phyloP scores from a whole-genome alignment of 2,888 invertebrate species.

The Hydraecia micacea region DNA sequence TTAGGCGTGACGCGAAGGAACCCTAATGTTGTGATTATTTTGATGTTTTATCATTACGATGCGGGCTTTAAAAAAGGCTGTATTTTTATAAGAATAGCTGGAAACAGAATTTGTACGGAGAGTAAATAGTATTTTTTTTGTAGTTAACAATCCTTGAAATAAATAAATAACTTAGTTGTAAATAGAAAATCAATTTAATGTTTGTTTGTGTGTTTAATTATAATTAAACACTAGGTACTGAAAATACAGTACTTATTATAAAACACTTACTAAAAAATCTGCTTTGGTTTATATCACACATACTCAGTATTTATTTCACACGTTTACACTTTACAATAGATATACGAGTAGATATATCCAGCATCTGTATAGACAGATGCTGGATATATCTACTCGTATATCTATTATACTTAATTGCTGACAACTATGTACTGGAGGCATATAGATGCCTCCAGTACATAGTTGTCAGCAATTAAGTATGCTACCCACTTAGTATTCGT shows the following conservation, averaged over 20 bases:
- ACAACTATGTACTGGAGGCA: constrained; percentile 51
- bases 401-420: constrained; percentile 68
- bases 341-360: neutral
- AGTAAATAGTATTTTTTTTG: neutral
- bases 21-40: constrained; percentile 69
- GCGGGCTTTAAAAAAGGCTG: constrained; percentile 21
- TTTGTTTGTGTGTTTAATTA: too few species aligned
- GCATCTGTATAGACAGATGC: constrained; percentile 31
- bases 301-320: neutral
- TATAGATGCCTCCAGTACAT: constrained; percentile 40
- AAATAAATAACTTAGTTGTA: neutral
- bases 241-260: neutral
- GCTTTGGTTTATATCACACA: neutral
- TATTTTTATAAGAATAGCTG: neutral
- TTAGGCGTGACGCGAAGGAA: constrained; percentile 72
- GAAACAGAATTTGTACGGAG: neutral
- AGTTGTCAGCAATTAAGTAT: constrained; percentile 66
- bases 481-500: constrained; percentile 70
- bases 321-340: neutral
- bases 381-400: too few species aligned
- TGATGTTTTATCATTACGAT: constrained; percentile 59
- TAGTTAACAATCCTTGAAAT: neutral
- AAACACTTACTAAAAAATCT: neutral
- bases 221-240: too few species aligned
- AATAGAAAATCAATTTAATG: too few species aligned